Percentiles rank a stretch among this genome's conserved stretches.
Conservation (phyloP, 2,888 invertebrate species). For the Drosophila helvetica region DNA sequence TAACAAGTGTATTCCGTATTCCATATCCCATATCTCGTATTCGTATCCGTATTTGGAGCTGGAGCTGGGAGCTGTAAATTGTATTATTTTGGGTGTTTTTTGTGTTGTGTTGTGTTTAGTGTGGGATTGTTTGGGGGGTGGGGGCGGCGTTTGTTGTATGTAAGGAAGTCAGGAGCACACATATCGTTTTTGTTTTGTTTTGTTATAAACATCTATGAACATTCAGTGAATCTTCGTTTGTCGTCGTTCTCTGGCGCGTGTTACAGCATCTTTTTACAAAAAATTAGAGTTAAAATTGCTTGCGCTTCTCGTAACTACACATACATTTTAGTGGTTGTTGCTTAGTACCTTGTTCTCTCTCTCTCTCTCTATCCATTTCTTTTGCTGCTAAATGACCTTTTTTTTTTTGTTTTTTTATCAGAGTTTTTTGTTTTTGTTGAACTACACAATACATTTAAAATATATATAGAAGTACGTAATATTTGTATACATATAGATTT, state of each 20-base stretch:
- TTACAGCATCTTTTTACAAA: constrained; percentile 48
- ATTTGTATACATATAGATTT: constrained; percentile 61
- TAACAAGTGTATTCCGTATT: constrained; percentile 39
- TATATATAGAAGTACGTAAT: constrained; percentile 71
- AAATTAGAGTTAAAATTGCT: constrained; percentile 68
- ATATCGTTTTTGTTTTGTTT: constrained; percentile 31
- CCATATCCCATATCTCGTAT: constrained; percentile 3
- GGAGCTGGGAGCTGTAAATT: constrained; percentile 32
- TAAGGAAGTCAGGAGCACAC: constrained; percentile 49
- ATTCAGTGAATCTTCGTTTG: constrained; percentile 52
- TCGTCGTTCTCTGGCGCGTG: constrained; percentile 23
- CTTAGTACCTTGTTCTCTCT: constrained; percentile 72
- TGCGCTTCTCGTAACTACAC: constrained; percentile 66
- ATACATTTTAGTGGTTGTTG: constrained; percentile 69
- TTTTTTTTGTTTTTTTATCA: constrained; percentile 34
- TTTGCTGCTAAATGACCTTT: constrained; percentile 29
- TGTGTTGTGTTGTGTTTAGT: constrained; percentile 22
- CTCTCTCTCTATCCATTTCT: constrained; percentile 29
- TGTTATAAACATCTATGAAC: constrained; percentile 55
- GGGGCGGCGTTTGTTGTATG: constrained; percentile 32
- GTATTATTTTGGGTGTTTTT: constrained; percentile 34
- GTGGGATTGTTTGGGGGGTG: constrained; percentile 2
- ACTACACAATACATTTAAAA: constrained; percentile 64
- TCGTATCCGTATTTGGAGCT: constrained; percentile 28
- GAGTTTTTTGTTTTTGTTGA: constrained; percentile 41